Conservation (phyloP, 1,140 invertebrate species). For the Centruroides vittatus region DNA sequence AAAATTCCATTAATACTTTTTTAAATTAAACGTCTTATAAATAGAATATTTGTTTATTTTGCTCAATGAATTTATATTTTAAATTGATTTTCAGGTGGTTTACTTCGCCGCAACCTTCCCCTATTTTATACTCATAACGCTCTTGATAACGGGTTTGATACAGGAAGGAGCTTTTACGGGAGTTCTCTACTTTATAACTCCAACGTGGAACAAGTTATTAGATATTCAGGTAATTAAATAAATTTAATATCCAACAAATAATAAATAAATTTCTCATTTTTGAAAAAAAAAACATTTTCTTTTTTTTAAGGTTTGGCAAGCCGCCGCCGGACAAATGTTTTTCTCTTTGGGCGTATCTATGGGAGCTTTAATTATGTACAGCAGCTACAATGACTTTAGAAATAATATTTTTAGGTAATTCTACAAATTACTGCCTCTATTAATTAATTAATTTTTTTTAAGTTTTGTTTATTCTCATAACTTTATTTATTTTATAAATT, state of each 20-base stretch:
- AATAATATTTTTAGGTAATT: slow-evolving; percentile 29
- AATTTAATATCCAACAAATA: neutral
- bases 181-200: slow-evolving; percentile 32
- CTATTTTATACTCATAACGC: slow-evolving; percentile 29
- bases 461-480: neutral
- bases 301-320: slow-evolving; percentile 29
- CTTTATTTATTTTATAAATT: neutral
- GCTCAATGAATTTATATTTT: neutral
- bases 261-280: no score
- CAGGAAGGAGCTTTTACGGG: slow-evolving; percentile 35
- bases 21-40: no score
- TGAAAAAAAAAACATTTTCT: neutral
- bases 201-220: slow-evolving; percentile 26
- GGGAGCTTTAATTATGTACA: slow-evolving; percentile 37
- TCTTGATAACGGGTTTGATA: slow-evolving; percentile 28
- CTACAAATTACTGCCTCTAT: no score
- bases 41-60: no score
- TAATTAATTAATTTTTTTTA: no score
- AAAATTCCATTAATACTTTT: no score
- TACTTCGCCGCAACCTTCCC: slow-evolving; percentile 36
- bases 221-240: slow-evolving; percentile 27
- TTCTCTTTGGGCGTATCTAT: slow-evolving; percentile 35
- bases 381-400: slow-evolving; percentile 33
- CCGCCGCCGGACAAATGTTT: slow-evolving; percentile 36
- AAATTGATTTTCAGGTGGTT: slow-evolving; percentile 27